Evolutionary conservation across 2,113 vertebrate species (phyloP).

Genomic region (Leiothrix lutea): DNA sequence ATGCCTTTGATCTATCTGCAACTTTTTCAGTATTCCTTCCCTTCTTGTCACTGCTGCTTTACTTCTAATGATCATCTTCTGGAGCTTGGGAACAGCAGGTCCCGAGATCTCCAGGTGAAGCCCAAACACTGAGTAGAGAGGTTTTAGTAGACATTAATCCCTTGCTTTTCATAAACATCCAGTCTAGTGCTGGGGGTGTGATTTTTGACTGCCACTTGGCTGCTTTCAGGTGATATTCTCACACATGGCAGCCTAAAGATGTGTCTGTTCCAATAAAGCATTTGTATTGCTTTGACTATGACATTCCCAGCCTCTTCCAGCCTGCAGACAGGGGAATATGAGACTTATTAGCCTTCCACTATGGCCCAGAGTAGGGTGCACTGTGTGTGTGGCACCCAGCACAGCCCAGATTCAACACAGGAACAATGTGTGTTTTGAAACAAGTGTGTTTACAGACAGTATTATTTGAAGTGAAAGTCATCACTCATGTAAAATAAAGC

Average conservation of each 20-base stretch:
- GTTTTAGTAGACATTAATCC: background rate
- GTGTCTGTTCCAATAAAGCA: background rate
- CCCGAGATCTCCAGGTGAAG: background rate
- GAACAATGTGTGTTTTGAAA: background rate
- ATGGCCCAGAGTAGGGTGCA: background rate
- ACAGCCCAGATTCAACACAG: background rate
- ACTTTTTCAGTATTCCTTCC: background rate
- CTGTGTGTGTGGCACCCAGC: background rate
- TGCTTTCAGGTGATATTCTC: background rate
- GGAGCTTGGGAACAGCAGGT: background rate
- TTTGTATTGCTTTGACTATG: slow-evolving; percentile 14
- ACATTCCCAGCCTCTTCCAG: background rate
- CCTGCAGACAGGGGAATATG: background rate
- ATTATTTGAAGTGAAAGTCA: background rate
- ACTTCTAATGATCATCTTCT: background rate
- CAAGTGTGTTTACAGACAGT: background rate
- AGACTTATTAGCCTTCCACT: background rate
- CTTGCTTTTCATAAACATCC: background rate
- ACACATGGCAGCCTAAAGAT: background rate
- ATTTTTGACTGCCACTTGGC: slow-evolving; percentile 2
- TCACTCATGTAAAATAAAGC: background rate
- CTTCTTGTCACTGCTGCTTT: background rate
- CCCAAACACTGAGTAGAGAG: background rate
- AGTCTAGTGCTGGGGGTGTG: background rate
- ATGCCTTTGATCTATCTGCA: background rate